A percentile compares a stretch with the other conserved stretches of the same genome.
Conservation (phyloP, 2,888 invertebrate species). For the Lucinisca nassula region DNA sequence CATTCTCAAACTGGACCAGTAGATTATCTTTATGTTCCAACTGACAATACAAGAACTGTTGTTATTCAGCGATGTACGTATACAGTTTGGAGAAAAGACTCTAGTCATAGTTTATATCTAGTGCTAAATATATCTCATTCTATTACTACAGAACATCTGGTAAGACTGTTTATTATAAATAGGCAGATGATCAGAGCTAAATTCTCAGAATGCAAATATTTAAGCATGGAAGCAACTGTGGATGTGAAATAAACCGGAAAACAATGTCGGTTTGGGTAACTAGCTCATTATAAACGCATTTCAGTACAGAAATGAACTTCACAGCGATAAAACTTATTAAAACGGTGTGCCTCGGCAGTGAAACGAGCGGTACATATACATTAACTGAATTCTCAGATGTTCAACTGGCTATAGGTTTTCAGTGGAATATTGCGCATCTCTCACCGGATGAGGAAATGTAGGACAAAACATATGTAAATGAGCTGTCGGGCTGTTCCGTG, state of each 20-base stretch:
- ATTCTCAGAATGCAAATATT: conserved; percentile 63
- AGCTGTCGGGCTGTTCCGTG: too few species aligned
- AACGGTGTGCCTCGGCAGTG: neutral
- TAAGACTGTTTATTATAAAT: conserved; percentile 65
- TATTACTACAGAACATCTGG: conserved; percentile 62
- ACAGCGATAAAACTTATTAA: conserved; percentile 15
- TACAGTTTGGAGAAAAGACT: conserved; percentile 11
- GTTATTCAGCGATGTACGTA: conserved; percentile 4
- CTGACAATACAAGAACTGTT: conserved; percentile 17
- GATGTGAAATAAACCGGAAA: conserved; percentile 70
- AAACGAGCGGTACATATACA: neutral
- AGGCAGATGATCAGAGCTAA: conserved; percentile 47
- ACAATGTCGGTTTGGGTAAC: conserved; percentile 54
- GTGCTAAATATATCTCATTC: conserved; percentile 69
- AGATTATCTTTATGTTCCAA: too few species aligned
- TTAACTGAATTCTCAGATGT: neutral
- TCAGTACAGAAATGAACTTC: conserved; percentile 1
- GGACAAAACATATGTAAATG: neutral
- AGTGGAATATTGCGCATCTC: neutral
- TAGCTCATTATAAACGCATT: conserved; percentile 13
- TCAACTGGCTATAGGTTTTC: neutral
- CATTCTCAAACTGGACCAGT: too few species aligned
- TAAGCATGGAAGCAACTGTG: conserved; percentile 64
- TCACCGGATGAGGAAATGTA: neutral
- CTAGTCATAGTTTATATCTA: conserved; percentile 70